Conservation (phyloP, 1,140 invertebrate species). For the Nylanderia fulva region DNA sequence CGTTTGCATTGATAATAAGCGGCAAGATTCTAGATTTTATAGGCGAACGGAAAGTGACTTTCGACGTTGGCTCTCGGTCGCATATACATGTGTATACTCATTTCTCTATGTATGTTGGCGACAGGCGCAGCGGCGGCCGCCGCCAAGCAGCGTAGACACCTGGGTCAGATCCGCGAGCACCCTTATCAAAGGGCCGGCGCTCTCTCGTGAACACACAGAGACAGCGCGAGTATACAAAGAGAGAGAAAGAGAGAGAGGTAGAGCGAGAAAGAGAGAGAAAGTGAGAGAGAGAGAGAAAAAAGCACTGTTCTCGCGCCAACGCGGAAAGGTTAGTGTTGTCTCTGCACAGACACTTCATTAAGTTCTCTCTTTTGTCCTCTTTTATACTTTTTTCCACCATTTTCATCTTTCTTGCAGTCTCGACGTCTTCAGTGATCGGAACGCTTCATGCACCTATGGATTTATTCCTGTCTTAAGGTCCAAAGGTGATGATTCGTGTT, state of each 20-base stretch:
- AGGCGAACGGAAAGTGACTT: not conserved
- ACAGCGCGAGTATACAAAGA: constrained; percentile 48
- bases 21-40: constrained; percentile 54
- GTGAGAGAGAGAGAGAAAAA: constrained; percentile 33
- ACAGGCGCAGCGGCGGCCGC: constrained; percentile 90
- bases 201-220: constrained; percentile 88
- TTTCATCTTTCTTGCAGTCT: constrained; percentile 25
- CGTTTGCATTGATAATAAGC: constrained; percentile 68
- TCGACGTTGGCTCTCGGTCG: not conserved
- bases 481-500: too few species aligned
- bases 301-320: constrained; percentile 78
- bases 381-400: not conserved
- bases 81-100: constrained; percentile 74
- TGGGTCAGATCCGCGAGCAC: constrained; percentile 95
- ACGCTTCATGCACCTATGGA: not conserved
- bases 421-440: not conserved
- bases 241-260: constrained; percentile 33
- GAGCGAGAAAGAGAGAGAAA: constrained; percentile 16
- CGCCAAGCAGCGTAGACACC: constrained; percentile 91
- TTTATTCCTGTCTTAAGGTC: not conserved
- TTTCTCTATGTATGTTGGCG: constrained; percentile 85
- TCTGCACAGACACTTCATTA: constrained; percentile 78
- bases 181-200: constrained; percentile 96
- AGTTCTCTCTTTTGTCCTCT: constrained; percentile 73
- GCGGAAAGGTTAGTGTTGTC: constrained; percentile 84